Conservation (phyloP, 1,140 invertebrate genomes). For the Oscheius sp. region DNA sequence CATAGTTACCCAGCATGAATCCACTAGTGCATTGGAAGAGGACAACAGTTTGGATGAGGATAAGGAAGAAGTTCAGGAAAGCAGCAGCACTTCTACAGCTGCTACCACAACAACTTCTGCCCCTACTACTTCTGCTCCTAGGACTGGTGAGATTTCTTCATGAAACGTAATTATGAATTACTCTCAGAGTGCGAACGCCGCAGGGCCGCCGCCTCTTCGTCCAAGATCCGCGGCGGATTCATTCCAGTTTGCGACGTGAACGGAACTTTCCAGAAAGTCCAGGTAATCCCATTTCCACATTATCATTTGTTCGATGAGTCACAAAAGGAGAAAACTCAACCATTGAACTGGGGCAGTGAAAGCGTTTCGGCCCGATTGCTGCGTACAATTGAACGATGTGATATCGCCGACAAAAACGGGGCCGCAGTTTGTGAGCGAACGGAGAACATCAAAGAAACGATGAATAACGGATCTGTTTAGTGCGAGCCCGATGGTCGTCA, state of each 20-base stretch:
- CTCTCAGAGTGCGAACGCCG: conserved; percentile 53
- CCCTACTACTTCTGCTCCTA: neutral
- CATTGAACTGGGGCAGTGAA: conserved; percentile 4
- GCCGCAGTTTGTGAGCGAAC: neutral
- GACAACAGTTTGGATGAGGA: neutral
- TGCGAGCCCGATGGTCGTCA: conserved; percentile 52
- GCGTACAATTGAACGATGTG: neutral
- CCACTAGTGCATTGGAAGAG: neutral
- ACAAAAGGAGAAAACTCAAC: neutral
- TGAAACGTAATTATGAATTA: neutral
- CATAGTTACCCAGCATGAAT: neutral
- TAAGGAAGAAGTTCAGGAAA: neutral
- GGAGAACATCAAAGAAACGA: neutral
- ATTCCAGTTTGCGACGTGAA: conserved; percentile 48
- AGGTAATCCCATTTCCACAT: neutral
- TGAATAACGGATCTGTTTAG: conserved; percentile 25
- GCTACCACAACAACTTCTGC: conserved; percentile 10
- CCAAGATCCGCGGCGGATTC: conserved; percentile 49
- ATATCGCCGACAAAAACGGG: neutral
- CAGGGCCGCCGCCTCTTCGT: conserved; percentile 40
- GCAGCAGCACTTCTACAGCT: neutral
- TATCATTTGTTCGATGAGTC: neutral
- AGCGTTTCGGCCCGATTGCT: neutral
- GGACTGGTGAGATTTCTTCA: neutral
- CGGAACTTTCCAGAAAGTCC: conserved; percentile 40